phyloP scores from a whole-genome alignment of 2,888 invertebrate species.

The Tiliacea citrago region DNA sequence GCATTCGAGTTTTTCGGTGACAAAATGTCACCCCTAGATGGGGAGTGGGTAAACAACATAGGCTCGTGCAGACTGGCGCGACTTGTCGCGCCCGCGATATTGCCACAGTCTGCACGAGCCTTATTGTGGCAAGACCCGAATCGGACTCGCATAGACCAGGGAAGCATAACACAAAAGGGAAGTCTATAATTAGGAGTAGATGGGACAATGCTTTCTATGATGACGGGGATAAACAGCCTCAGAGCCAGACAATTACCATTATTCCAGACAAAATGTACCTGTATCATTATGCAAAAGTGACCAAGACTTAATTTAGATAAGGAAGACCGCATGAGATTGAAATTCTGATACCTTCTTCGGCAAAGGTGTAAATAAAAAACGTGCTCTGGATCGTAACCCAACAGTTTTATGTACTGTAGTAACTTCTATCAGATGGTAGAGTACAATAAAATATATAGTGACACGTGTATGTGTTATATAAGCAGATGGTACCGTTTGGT shows the following conservation, averaged over 20 bases:
- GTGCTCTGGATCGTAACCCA: neutral
- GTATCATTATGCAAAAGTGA: neutral
- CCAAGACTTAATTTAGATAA: neutral
- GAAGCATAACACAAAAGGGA: neutral
- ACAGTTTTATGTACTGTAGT: conserved; percentile 33
- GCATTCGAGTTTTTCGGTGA: neutral
- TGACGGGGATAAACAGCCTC: neutral
- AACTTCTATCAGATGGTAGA: conserved; percentile 47
- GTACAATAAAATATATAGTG: conserved; percentile 50
- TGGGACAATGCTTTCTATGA: neutral
- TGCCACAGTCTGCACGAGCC: no score
- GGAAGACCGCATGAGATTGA: neutral
- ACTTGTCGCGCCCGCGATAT: no score
- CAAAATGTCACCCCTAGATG: neutral
- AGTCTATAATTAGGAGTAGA: neutral
- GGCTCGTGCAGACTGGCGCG: no score
- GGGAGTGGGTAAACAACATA: neutral
- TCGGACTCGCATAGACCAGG: neutral
- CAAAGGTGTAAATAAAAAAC: conserved; percentile 10
- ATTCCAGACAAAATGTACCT: neutral
- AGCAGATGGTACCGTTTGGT: conserved; percentile 69
- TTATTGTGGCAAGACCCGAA: neutral
- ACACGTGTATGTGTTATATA: conserved; percentile 59
- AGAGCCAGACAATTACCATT: neutral
- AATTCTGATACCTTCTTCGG: neutral